Conservation (phyloP, 2,113 vertebrate species). For the Corvus hawaiiensis region DNA sequence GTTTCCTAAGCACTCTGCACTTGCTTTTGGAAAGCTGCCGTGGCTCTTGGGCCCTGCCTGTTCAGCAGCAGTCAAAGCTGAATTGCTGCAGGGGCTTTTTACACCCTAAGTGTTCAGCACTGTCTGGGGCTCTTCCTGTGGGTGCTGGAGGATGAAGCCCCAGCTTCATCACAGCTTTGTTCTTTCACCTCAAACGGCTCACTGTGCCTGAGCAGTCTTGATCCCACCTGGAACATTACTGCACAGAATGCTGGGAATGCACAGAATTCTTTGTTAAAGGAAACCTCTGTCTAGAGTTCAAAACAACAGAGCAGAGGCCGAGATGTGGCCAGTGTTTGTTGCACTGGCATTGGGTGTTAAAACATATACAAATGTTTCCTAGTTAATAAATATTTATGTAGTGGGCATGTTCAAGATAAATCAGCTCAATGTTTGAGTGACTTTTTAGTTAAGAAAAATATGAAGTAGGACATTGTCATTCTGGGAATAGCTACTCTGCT, state of each 20-base stretch:
- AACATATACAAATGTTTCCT: background rate
- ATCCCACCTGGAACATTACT: background rate
- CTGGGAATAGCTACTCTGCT: background rate
- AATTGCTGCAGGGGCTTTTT: background rate
- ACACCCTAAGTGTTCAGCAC: accelerated
- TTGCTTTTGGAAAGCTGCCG: background rate
- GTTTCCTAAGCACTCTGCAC: background rate
- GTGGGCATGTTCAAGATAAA: background rate
- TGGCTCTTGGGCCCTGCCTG: background rate
- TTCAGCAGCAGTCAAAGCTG: background rate
- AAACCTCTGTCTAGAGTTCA: background rate
- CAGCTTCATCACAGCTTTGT: background rate
- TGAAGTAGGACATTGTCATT: background rate
- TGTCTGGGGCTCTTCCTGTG: background rate
- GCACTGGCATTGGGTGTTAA: background rate
- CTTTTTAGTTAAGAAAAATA: background rate
- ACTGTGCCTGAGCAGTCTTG: background rate
- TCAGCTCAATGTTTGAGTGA: background rate
- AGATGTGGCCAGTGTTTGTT: background rate
- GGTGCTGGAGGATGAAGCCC: background rate
- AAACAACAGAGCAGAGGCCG: background rate
- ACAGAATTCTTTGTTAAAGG: background rate
- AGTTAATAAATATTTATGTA: background rate
- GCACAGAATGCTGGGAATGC: accelerated
- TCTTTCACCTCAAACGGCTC: background rate